Conservation (phyloP, 2,797 vertebrate species). For the Rhinichthys osculus region DNA sequence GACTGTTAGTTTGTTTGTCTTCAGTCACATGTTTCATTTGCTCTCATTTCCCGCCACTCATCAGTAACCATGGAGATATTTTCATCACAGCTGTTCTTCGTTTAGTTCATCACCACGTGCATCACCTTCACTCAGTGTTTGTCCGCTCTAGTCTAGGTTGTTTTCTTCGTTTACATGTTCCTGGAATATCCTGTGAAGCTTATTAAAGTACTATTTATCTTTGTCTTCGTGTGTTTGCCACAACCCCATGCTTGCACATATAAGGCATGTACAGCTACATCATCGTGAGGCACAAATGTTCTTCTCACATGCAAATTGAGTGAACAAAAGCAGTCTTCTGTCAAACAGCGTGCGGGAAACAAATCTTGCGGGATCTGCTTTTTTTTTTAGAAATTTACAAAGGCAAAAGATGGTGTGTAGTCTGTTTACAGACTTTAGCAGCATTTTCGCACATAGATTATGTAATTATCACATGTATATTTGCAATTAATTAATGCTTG, state of each 20-base stretch:
- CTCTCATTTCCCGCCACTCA: too few species aligned
- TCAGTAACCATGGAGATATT: too few species aligned
- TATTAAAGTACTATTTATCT: too few species aligned
- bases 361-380: not conserved
- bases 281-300: not conserved
- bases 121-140: too few species aligned
- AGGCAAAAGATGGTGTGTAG: not conserved
- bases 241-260: not conserved
- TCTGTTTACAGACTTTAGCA: not conserved
- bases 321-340: not conserved
- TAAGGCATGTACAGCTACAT: not conserved
- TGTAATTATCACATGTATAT: conserved; percentile 11
- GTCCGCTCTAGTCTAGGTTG: too few species aligned
- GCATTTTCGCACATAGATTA: conserved; percentile 16
- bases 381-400: not conserved
- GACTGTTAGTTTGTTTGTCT: too few species aligned
- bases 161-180: too few species aligned
- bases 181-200: too few species aligned
- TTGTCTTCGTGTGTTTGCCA: too few species aligned
- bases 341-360: not conserved
- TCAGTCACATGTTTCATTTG: too few species aligned
- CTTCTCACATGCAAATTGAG: not conserved
- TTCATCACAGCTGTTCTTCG: too few species aligned
- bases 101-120: too few species aligned
- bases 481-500: conserved; percentile 23